Evolutionary conservation across 1,140 invertebrate genomes (phyloP).

Genomic region (Acromyrmex heyeri): DNA sequence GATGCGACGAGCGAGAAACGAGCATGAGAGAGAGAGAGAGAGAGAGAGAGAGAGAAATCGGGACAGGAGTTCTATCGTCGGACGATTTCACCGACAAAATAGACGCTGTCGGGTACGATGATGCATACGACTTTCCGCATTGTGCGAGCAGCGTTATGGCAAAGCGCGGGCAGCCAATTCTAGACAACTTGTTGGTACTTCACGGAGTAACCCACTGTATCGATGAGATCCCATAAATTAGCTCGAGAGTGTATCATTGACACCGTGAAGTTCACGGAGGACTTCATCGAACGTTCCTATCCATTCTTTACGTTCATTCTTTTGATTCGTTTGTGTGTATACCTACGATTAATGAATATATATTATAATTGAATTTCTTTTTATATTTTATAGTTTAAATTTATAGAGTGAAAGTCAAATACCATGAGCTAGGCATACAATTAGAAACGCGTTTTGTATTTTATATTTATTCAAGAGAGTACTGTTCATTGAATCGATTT

Average conservation of each 20-base stretch:
- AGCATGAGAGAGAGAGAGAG: conserved; percentile 20
- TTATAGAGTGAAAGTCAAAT: conserved; percentile 6
- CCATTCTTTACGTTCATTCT: conserved; percentile 35
- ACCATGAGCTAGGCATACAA: not conserved
- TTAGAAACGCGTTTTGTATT: not conserved
- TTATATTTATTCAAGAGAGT: not conserved
- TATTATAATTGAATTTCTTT: not conserved
- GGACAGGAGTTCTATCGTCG: conserved; percentile 60
- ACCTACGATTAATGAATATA: not conserved
- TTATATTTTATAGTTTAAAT: not conserved
- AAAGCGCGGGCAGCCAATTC: conserved; percentile 60
- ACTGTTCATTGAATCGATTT: not conserved
- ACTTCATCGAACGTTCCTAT: conserved; percentile 55
- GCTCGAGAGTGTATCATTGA: conserved; percentile 54
- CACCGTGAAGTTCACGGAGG: conserved; percentile 50
- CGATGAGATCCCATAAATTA: conserved; percentile 83
- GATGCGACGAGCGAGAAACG: conserved; percentile 15
- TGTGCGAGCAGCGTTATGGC: conserved; percentile 32
- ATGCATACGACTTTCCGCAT: conserved; percentile 50
- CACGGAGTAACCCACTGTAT: conserved; percentile 69
- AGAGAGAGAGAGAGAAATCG: conserved; percentile 29
- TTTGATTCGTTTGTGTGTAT: not conserved
- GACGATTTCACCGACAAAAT: conserved; percentile 78
- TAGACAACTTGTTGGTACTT: conserved; percentile 74
- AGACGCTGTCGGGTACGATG: conserved; percentile 58